Conservation (phyloP, 2,888 invertebrate species). For the Ethmia dodecea region DNA sequence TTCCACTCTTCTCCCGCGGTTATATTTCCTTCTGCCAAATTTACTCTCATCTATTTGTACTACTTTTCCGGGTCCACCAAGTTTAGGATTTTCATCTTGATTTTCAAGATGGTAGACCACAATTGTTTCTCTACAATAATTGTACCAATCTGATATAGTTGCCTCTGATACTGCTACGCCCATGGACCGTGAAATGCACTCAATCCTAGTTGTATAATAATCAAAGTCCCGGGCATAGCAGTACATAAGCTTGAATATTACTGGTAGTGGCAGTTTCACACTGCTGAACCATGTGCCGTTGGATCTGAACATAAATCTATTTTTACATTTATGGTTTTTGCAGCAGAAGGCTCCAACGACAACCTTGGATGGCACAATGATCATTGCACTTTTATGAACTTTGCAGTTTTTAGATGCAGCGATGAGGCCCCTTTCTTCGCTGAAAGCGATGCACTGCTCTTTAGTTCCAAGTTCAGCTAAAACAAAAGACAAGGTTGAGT, state of each 20-base stretch:
- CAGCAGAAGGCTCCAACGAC: neutral
- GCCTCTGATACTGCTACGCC: neutral
- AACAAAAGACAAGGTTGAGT: too few relatives aligned
- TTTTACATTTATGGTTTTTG: neutral
- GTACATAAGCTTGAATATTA: neutral
- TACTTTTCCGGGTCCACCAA: conserved; percentile 1
- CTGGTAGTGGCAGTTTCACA: neutral
- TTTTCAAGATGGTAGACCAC: neutral
- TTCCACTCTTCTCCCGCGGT: neutral
- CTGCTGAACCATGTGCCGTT: neutral
- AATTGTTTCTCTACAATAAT: conserved; percentile 1
- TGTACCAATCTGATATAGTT: neutral
- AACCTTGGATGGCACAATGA: neutral
- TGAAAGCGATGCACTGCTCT: too few relatives aligned
- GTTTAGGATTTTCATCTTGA: neutral
- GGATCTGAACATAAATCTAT: neutral
- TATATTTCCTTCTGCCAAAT: neutral
- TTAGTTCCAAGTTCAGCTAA: too few relatives aligned
- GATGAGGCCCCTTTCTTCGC: too few relatives aligned
- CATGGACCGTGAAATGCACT: neutral
- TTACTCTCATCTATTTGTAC: too few relatives aligned
- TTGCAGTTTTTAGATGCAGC: neutral
- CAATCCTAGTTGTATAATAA: neutral
- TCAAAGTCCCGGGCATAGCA: neutral
- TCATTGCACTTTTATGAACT: neutral